Evolutionary conservation across 2,888 invertebrate genomes (phyloP), one percentile per base, ranked within the genome.

Genomic region (Bruchidius siliquastri): DNA sequence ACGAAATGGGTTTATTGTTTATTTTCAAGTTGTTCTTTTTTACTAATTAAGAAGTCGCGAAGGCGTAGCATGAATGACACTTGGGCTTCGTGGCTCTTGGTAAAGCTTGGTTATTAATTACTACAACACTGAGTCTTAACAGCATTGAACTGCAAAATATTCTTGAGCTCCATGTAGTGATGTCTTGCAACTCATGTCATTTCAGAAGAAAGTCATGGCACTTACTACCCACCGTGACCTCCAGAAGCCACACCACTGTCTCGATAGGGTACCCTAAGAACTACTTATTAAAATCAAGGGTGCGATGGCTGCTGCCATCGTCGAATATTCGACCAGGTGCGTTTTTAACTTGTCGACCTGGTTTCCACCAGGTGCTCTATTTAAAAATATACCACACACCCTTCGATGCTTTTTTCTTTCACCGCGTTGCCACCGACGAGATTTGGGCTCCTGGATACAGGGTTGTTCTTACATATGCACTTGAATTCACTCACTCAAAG

Each of bases 291-390:
- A 68, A 68, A 68, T 68, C 68, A 68, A 68, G 68, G 68, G 68
- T 68, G 68, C 68, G 8, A 21, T 68, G 68, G 21, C 68, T 68
- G 49, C 49, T 49, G 49, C 49, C 49, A 8, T 49, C 49, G 49
- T 13, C 22, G 22, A 21, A 68, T 68, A 68, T 68, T 3, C 22
- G 22, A 78, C 85, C 85, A 85, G 85, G 85, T 85, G 85, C 82
- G 82, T 79, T 81, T 76, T 79, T 82, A 81, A 82, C 83, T 83
- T 82, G 82, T 82, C 85, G 84, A 84, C 84, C 85, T 84, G 84
- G 84, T 84, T 84, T 83, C 81, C 77, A 81, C 85, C 85, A 85
- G 85, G 85, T 85, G 85, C 85, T 84, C 84, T 80, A 84, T 79
- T 84, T 84, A 83, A 83, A 84, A 82, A 83, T 83, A 81, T 83